These are phyloP conservation scores for Campylomormyrus numenius DNA, from an alignment of 2,113 vertebrate species.

Conservation along the genomic window DNA sequence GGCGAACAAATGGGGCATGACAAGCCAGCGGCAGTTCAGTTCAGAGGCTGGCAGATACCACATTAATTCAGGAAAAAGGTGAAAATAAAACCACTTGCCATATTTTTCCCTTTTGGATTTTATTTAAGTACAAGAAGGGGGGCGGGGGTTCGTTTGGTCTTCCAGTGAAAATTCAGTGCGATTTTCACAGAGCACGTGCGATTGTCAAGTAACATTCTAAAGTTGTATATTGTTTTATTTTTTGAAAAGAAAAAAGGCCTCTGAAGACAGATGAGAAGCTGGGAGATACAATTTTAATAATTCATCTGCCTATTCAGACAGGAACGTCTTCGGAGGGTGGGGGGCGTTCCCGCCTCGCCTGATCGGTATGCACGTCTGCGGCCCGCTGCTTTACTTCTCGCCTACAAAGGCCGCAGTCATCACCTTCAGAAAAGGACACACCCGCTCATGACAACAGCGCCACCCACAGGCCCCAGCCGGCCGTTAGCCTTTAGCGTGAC, in stretches of 20 bases:
- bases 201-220: conserved; percentile 17
- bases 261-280: conserved; percentile 17
- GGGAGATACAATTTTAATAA: conserved; percentile 46
- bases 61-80: conserved; percentile 3
- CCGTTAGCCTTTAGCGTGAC: neutral
- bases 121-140: neutral
- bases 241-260: conserved; percentile 15
- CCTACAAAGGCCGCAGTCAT: conserved; percentile 12
- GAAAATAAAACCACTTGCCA: neutral
- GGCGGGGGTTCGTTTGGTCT: neutral
- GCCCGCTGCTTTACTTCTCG: conserved; percentile 21
- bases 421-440: conserved; percentile 36
- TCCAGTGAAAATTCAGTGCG: neutral
- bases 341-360: conserved; percentile 27
- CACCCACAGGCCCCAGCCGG: neutral
- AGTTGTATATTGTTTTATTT: conserved; percentile 33
- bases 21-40: neutral
- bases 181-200: conserved; percentile 14
- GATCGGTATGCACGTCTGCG: conserved; percentile 45
- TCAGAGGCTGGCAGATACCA: neutral
- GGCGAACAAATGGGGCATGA: neutral
- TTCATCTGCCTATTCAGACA: conserved; percentile 37
- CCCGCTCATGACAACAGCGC: neutral
- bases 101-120: neutral
- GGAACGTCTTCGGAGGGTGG: conserved; percentile 27